A percentile compares a stretch with the other conserved stretches of the same genome.
phyloP scores from a whole-genome alignment of 2,888 invertebrate species.

The Thereva unica region DNA sequence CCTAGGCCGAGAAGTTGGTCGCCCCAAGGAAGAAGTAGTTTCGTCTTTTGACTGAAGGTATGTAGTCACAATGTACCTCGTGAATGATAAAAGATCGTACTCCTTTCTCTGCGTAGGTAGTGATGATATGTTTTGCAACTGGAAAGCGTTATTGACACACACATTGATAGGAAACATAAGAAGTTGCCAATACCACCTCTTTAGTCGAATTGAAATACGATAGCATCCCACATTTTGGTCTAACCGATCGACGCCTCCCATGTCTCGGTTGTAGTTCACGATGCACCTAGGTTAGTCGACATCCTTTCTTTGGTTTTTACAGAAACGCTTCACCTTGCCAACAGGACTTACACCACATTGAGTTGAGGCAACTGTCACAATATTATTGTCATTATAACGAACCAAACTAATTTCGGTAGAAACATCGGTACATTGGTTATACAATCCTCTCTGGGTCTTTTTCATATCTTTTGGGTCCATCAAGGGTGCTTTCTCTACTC shows the following conservation, averaged over 20 bases:
- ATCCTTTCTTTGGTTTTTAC: background rate
- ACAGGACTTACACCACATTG: slow-evolving; percentile 7
- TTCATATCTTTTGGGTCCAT: too few relatives aligned
- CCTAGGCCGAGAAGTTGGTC: background rate
- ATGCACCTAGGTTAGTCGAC: background rate
- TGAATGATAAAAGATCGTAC: slow-evolving; percentile 3
- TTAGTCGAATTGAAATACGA: background rate
- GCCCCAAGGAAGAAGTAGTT: background rate
- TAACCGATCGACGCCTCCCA: slow-evolving; percentile 12
- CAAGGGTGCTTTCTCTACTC: too few relatives aligned
- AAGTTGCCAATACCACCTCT: slow-evolving; percentile 22
- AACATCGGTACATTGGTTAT: slow-evolving; percentile 11
- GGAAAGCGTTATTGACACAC: slow-evolving; percentile 1
- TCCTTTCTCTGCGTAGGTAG: background rate
- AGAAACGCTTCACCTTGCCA: background rate
- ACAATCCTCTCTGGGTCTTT: too few relatives aligned
- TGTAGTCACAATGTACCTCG: background rate
- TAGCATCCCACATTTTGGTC: slow-evolving; percentile 21
- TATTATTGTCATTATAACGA: slow-evolving; percentile 14
- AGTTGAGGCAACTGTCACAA: too few relatives aligned
- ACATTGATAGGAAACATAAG: slow-evolving; percentile 8
- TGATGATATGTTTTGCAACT: background rate
- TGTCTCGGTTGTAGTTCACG: slow-evolving; percentile 1
- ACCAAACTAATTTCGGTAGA: background rate
- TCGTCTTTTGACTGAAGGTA: background rate